These are phyloP conservation scores for Pandion haliaetus DNA, from an alignment of 2,113 vertebrate genomes.

Conservation along the genomic window DNA sequence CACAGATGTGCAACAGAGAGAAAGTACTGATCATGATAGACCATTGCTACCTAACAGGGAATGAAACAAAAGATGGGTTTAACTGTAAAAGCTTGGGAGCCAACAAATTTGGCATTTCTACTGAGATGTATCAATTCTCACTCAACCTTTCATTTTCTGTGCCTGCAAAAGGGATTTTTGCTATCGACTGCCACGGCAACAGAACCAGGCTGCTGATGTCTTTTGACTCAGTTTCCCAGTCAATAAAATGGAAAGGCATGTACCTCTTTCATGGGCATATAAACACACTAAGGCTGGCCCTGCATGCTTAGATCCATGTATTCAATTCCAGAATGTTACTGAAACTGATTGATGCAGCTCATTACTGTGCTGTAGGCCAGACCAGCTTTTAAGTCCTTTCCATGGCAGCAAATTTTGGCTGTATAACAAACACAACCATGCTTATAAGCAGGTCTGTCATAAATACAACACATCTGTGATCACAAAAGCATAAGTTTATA, in stretches of 20 bases:
- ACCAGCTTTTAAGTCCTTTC: neutral
- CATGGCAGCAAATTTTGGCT: neutral
- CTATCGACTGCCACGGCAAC: neutral
- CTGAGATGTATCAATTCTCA: neutral
- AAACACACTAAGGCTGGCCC: neutral
- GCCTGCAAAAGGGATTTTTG: neutral
- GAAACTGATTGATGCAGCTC: slow-evolving; percentile 26
- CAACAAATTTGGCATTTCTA: neutral
- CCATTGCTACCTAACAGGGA: neutral
- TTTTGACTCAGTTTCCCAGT: slow-evolving; percentile 47
- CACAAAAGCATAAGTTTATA: neutral
- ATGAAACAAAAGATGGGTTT: neutral
- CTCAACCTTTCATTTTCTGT: neutral
- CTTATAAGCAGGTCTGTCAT: neutral
- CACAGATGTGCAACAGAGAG: neutral
- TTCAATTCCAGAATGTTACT: neutral
- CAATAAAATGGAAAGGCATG: neutral
- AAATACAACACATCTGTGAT: neutral
- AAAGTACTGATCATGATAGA: neutral
- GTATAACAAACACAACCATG: neutral
- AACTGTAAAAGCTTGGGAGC: neutral
- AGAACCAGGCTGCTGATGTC: neutral
- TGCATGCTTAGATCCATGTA: neutral
- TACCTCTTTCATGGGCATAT: neutral
- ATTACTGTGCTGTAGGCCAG: slow-evolving; percentile 1